Base-by-base conservation (phyloP, 2,113 vertebrate genomes). In the Verasper variegatus region DNA sequence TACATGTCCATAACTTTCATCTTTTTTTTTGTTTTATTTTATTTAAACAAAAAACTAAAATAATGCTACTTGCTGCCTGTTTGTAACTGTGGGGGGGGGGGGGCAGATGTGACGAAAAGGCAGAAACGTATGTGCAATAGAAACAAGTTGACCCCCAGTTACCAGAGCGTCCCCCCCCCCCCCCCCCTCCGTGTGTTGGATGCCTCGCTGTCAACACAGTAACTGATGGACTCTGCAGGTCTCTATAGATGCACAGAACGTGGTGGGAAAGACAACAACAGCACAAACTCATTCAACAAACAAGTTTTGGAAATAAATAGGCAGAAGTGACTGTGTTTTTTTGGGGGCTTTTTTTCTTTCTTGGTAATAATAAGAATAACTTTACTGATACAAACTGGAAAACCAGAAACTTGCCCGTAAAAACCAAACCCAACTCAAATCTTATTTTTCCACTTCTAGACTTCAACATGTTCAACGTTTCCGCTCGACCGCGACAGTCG, bases 81-180 rank as follows among this genome's bases (percentile, higher is more conserved):
- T 86, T 80, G 72, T 70, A 82, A 86, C 85, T 92, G 87, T 91
- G 88, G 91, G 79, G 37, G 37, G 35, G 37, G 11, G 76, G 79
- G 78, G 83, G 67, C 81, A 71, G 86, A 88, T 68, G 81, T 90
- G 81, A 89, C 88, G 89, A 90, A 80, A 83, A 81, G 83, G 76
- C 83, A 90, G 87, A 91, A 78, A 59, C 51, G 94, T 31, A 31
- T 31, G 27, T 31, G 27, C 93, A 95, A 94, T 95, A 94, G 93
- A 93, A 31, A 91, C 81, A 81, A 93, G 80, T 83, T 68, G 73
- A 81, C 55, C 47, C 63, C 76, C 37, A 2, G 35, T 76, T 64
- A 65, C 49, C 70, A 15, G 54, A 68, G 58, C 4, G 6, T 40
- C 58, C 27, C 12, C 31, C 60, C 47, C 54, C 45, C 13, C 54